phyloP scores from a whole-genome alignment of 53 echinoderm and acorn worm genomes.

The Antedon mediterranea region DNA sequence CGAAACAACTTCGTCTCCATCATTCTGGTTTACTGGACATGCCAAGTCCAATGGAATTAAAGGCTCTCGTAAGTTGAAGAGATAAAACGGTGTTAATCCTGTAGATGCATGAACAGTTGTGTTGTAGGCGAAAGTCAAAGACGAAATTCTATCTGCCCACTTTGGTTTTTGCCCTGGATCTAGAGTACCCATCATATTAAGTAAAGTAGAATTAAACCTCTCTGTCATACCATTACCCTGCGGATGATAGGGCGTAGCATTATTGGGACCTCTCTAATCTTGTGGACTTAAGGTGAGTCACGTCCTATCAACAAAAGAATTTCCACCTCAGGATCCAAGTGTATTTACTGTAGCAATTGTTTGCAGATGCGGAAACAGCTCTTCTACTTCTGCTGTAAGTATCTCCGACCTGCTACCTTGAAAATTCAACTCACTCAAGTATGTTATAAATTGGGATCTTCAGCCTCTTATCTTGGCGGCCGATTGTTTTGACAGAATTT shows the following conservation, averaged over 20 bases:
- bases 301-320: too few relatives aligned
- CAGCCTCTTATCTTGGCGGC: too few relatives aligned
- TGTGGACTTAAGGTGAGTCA: too few relatives aligned
- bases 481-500: too few relatives aligned
- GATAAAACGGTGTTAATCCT: conserved; percentile 17
- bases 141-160: not conserved
- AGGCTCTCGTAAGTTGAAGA: conserved; percentile 12
- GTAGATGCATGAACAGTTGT: conserved; percentile 17
- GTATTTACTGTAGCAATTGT: too few relatives aligned
- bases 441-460: too few relatives aligned
- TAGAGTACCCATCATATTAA: conserved; percentile 29
- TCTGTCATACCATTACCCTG: conserved; percentile 27
- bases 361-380: too few relatives aligned
- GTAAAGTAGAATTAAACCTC: conserved; percentile 22
- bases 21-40: not conserved
- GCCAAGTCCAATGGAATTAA: conserved; percentile 6
- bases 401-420: too few relatives aligned
- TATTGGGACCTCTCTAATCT: too few relatives aligned
- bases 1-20: not conserved
- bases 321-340: too few relatives aligned
- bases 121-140: conserved; percentile 21
- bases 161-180: conserved; percentile 6
- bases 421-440: too few relatives aligned
- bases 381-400: too few relatives aligned
- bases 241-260: conserved; percentile 33